Evolutionary conservation across 30 jellyfish, hydroid and myxozoan species (phyloP).

Genomic region (Euphysa ruthae): DNA sequence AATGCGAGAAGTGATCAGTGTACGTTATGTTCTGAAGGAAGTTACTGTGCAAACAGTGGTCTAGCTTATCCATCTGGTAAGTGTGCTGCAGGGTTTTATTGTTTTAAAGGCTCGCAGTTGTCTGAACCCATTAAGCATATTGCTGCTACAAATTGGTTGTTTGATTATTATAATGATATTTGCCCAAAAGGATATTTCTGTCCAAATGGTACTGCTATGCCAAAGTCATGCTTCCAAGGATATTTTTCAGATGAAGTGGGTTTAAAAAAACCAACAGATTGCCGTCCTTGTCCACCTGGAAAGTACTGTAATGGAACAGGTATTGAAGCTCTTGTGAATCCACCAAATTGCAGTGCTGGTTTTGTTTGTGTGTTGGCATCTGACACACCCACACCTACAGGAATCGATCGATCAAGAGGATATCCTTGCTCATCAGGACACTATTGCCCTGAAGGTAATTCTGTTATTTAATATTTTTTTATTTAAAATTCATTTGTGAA

Average conservation of each 20-base stretch:
- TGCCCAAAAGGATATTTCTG: conserved; percentile 89
- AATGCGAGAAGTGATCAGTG: conserved; percentile 39
- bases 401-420: conserved; percentile 70
- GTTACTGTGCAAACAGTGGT: conserved; percentile 64
- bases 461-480: too few species aligned
- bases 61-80: conserved; percentile 62
- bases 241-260: conserved; percentile 72
- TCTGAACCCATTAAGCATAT: conserved; percentile 68
- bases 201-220: conserved; percentile 82
- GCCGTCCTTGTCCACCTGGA: conserved; percentile 95
- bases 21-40: conserved; percentile 47
- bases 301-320: conserved; percentile 82
- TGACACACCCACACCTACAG: conserved; percentile 68
- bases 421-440: conserved; percentile 80
- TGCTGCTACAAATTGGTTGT: conserved; percentile 45
- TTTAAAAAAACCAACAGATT: conserved; percentile 27
- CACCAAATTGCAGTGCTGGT: conserved; percentile 87
- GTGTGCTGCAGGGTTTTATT: conserved; percentile 85
- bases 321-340: conserved; percentile 46
- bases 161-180: conserved; percentile 73
- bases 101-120: conserved; percentile 65
- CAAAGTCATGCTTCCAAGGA: conserved; percentile 88
- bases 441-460: conserved; percentile 81
- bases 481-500: conserved; percentile 53
- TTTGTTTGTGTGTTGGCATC: conserved; percentile 79